Base-by-base conservation (phyloP, 2,888 invertebrate species). In the Congeria kusceri region DNA sequence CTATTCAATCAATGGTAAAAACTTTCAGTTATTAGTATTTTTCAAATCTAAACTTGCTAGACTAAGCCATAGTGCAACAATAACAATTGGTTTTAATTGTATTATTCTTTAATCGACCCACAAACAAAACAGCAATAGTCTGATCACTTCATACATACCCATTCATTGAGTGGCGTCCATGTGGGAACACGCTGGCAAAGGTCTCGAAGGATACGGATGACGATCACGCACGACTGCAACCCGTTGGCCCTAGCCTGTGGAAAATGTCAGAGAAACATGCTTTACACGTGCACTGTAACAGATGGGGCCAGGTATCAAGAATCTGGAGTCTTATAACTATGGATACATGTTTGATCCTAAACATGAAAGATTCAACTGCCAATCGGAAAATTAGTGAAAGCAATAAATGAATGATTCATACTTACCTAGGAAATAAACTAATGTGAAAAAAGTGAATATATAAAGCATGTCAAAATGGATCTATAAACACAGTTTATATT, bases 121-220 rank as follows among this genome's bases (percentile, higher is more conserved):
- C n/a, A n/a, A n/a, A n/a, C n/a, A n/a, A n/a, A n/a, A 15, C 4
- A 5, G 39, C 39, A 11, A 39, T 15, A 39, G 4, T 15, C 39
- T 39, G 39, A 39, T n/a, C n/a, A n/a, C n/a, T n/a, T n/a, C n/a
- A n/a, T 20, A 95, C 91, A 80, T 94, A 98, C 98, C 97, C 99
- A 99, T 88, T 97, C 96, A 92, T 96, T 97, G 83, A 99, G 95
- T 77, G 98, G 96, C 88, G 97, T 96, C 98, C 99, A 99, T 77
- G 98, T 97, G 84, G 98, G 97, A 77, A 98, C 96, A 91, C 99
- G 96, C 93, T 97, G 97, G 94, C 98, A 98, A 77, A 99, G 95
- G 95, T 99, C 99, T 87, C 99, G 95, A 94, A 99, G 95, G 92
- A 99, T 96, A 86, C 99, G 96, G 93, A 99, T 98, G 92, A 99